phyloP scores from a whole-genome alignment of 2,888 invertebrate species.

The Hydriomena furcata region DNA sequence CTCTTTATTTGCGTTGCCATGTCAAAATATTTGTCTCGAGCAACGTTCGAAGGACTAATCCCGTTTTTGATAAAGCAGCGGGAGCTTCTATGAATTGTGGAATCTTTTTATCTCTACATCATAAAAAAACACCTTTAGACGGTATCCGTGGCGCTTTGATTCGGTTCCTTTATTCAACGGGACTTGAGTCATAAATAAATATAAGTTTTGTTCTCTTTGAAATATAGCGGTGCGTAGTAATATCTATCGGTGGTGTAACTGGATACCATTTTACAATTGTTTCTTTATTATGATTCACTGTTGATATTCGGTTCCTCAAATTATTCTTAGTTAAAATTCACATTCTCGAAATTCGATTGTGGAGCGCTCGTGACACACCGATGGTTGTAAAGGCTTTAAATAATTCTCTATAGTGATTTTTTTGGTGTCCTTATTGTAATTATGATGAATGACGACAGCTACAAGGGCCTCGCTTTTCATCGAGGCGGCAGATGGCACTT shows the following conservation, averaged over 20 bases:
- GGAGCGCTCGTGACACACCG: conserved; percentile 36
- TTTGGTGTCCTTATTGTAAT: conserved; percentile 53
- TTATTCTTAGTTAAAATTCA: conserved; percentile 13
- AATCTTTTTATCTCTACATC: conserved; percentile 73
- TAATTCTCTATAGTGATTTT: conserved; percentile 43
- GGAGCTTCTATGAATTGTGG: conserved; percentile 75
- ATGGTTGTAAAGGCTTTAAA: conserved; percentile 41
- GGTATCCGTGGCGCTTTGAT: conserved; percentile 76
- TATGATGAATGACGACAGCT: conserved; percentile 62
- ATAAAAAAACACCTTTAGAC: conserved; percentile 66
- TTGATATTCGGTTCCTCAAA: conserved; percentile 46
- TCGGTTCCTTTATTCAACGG: conserved; percentile 79
- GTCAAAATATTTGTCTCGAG: conserved; percentile 75
- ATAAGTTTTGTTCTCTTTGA: conserved; percentile 79
- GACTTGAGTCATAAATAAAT: conserved; percentile 73
- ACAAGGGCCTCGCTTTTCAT: conserved; percentile 53
- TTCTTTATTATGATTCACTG: conserved; percentile 65
- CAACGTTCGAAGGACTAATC: conserved; percentile 68
- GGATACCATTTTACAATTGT: conserved; percentile 72
- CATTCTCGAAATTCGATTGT: conserved; percentile 31
- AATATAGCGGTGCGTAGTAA: conserved; percentile 80
- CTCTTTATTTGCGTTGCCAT: conserved; percentile 64
- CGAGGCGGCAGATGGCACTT: conserved; percentile 50
- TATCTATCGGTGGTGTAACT: conserved; percentile 81
- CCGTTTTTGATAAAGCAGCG: conserved; percentile 80